Percentiles rank a stretch among this genome's conserved stretches.
Conservation (phyloP, 2,888 invertebrate species). For the Thymelicus acteon region DNA sequence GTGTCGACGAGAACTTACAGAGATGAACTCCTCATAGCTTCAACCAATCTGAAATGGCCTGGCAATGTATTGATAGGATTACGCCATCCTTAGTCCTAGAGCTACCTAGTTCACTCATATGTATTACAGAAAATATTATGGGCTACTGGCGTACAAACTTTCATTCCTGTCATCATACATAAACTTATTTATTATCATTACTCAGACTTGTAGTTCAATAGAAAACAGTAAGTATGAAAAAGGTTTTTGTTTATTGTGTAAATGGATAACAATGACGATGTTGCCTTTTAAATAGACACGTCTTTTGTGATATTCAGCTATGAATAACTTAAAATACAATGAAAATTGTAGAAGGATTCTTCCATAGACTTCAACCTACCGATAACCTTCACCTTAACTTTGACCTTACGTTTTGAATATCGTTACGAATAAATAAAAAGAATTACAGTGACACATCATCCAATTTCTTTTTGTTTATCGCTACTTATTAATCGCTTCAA, state of each 20-base stretch:
- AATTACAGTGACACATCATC: too few species aligned
- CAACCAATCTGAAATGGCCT: too few species aligned
- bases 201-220: neutral
- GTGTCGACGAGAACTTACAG: too few species aligned
- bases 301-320: neutral
- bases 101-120: neutral
- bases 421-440: neutral
- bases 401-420: neutral
- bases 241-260: neutral
- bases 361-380: neutral
- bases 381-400: conserved; percentile 2
- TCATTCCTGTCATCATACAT: neutral
- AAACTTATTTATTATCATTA: conserved; percentile 2
- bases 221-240: conserved; percentile 2
- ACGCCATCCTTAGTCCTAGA: too few species aligned
- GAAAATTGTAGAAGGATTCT: neutral
- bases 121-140: neutral
- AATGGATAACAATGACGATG: neutral
- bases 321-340: conserved; percentile 3
- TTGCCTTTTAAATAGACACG: conserved; percentile 3
- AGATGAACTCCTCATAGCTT: too few species aligned
- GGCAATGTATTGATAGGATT: too few species aligned
- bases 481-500: too few species aligned
- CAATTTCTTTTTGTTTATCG: too few species aligned
- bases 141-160: neutral